Base-by-base conservation (phyloP, 2,888 invertebrate genomes). In the Lymantria monacha region DNA sequence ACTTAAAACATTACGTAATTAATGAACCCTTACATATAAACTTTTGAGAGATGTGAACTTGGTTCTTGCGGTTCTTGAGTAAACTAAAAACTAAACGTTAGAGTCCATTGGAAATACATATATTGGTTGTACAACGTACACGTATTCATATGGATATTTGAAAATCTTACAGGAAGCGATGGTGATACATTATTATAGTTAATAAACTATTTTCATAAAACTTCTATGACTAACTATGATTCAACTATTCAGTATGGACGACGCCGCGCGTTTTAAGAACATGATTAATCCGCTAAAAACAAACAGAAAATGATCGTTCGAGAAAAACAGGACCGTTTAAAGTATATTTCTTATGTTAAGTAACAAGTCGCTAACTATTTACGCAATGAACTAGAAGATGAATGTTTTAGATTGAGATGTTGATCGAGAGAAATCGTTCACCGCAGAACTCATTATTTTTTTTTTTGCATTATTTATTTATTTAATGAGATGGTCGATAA, bases 341-440 rank as follows among this genome's bases (percentile, higher is more conserved):
- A 44, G 52, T 51, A 41, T 46, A 53, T 53, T 57, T 46, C 51
- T 54, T 13, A 38, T 36, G 31, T 30, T 11, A 36, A 41, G 14
- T 15, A 42, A 30, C 40, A 41, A 41, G 14, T 7, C 46, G 42
- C 30, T 42, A n/a, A 2, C 50, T 41, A 57, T 48, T 12, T 47
- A 7, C 52, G 49, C 55, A 53, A 57, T 46, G 41, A 47, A 30
- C 51, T 53, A 62, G 46, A 50, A 31, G 44, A 37, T 38, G 42
- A 47, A 31, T 44, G 46, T 50, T 57, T 46, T 40, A 60, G 46
- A 46, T 67, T 48, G 57, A 51, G 45, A 52, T 54, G 56, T 50
- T 52, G 42, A 64, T 57, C 60, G 53, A 22, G 47, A 59, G 53
- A 49, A 56, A 57, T 22, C 41, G 44, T 47, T 53, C 42, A 51